phyloP scores from a whole-genome alignment of 2,797 vertebrate genomes.

The Hirundo rustica region DNA sequence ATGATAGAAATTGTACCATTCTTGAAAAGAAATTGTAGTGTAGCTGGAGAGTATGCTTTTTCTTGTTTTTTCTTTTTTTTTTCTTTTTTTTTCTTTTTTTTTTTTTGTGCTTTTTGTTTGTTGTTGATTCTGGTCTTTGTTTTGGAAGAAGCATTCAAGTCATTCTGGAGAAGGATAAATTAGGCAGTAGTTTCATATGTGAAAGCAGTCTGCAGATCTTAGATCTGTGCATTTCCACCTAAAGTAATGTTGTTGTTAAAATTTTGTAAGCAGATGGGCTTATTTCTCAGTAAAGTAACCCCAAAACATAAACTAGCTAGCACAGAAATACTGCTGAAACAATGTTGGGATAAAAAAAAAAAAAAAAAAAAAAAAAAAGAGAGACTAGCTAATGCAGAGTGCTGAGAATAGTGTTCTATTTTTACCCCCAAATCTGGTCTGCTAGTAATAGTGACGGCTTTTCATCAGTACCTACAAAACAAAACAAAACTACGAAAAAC shows the following conservation, averaged over 20 bases:
- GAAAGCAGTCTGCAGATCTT: not conserved
- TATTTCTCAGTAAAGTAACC: constrained; percentile 28
- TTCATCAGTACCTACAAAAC: not conserved
- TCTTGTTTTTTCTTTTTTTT: not conserved
- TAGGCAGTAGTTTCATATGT: not conserved
- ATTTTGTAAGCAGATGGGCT: constrained; percentile 29
- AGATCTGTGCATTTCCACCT: not conserved
- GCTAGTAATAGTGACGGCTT: not conserved
- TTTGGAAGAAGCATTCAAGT: not conserved
- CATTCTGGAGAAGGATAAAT: constrained; percentile 8
- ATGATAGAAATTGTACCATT: not conserved
- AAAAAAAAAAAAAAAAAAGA: not conserved
- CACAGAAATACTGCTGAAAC: constrained; percentile 7
- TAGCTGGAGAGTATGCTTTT: not conserved
- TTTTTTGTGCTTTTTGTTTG: not conserved
- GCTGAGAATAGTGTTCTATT: constrained; percentile 23
- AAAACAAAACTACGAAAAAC: not conserved
- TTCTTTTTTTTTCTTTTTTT: not conserved
- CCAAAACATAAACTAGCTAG: constrained; percentile 39
- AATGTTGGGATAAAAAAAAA: not conserved
- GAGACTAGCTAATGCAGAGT: not conserved
- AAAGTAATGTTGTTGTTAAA: constrained; percentile 22
- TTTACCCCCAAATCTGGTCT: constrained; percentile 21
- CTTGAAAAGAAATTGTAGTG: not conserved
- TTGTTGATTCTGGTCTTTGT: not conserved